Evolutionary conservation across 2,797 vertebrate genomes (phyloP), one percentile per base, ranked within the genome.

Genomic region (Xerus rutilus): DNA sequence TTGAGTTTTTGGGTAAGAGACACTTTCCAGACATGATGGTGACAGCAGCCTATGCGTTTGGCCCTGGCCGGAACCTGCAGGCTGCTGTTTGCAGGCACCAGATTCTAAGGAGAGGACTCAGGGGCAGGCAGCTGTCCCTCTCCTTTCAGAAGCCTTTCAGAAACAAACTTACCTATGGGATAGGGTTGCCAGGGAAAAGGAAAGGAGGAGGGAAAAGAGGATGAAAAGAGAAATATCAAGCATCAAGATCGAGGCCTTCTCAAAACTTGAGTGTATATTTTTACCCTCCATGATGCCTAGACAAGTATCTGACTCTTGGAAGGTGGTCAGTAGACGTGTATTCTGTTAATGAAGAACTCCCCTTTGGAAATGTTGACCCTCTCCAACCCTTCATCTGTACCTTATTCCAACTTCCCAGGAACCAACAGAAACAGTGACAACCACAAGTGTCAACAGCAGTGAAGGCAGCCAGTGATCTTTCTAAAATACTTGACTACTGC

Each of bases 81-180:
- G 28, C 25, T 23, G 35, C 59, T 57, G 8, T 76, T 87, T 81
- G 15, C 43, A 21, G 52, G n/a, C 32, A 35, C 62, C 57, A 39
- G 23, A 21, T 73, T 78, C 52, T 59, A 62, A 73, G 72, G 43
- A 21, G 69, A 69, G 30, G 20, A 77, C 45, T 49, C n/a, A 3
- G 64, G 30, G 32, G 18, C 49, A 65, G 49, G 39, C 47, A 65
- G 64, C 54, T 47, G 23, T 32, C 43, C 28, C 43, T 64, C 9
- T 23, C 69, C 74, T n/a, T n/a, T n/a, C n/a, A n/a, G n/a, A 47
- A 0, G 17, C 49, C 59, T 82, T 65, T 86, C 28, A 39, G 64
- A 35, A 39, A 82, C 67, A 49, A 65, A 79, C 32, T 65, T 93
- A 86, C 47, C 87, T 87, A 64, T 21, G 54, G 49, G 49, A 52